These are phyloP conservation scores for Equus przewalskii DNA, from an alignment of 2,113 vertebrate species.

Conservation along the genomic window DNA sequence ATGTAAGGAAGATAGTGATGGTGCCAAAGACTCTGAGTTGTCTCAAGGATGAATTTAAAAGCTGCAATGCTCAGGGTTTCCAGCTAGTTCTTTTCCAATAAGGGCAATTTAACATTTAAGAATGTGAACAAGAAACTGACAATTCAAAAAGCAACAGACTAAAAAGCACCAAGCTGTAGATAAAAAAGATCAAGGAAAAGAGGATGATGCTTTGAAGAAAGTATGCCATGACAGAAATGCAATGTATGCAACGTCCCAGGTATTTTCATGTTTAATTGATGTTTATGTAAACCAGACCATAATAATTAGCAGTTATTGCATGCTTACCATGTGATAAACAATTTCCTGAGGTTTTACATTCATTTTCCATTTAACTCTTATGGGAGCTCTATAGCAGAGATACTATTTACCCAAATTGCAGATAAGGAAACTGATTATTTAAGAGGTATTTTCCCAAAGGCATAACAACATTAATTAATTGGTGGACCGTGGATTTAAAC, in stretches of 20 bases:
- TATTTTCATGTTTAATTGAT: not conserved
- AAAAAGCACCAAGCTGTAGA: not conserved
- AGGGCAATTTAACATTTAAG: not conserved
- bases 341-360: not conserved
- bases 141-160: not conserved
- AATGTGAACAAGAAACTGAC: not conserved
- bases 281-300: not conserved
- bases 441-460: not conserved
- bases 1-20: not conserved
- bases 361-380: not conserved
- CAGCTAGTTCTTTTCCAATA: not conserved
- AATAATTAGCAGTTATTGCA: not conserved
- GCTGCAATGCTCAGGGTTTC: not conserved
- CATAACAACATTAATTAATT: not conserved
- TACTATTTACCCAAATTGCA: not conserved
- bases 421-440: not conserved
- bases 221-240: not conserved
- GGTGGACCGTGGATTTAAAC: not conserved
- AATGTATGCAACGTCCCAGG: not conserved
- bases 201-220: constrained; percentile 27
- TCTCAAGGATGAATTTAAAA: not conserved
- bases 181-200: not conserved
- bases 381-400: not conserved
- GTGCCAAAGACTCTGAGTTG: not conserved
- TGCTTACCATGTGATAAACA: not conserved